A percentile compares a stretch with the other conserved stretches of the same genome.
These are phyloP conservation scores for Sarotherodon lohbergeri DNA, from an alignment of 2,113 vertebrate genomes.

Conservation along the genomic window DNA sequence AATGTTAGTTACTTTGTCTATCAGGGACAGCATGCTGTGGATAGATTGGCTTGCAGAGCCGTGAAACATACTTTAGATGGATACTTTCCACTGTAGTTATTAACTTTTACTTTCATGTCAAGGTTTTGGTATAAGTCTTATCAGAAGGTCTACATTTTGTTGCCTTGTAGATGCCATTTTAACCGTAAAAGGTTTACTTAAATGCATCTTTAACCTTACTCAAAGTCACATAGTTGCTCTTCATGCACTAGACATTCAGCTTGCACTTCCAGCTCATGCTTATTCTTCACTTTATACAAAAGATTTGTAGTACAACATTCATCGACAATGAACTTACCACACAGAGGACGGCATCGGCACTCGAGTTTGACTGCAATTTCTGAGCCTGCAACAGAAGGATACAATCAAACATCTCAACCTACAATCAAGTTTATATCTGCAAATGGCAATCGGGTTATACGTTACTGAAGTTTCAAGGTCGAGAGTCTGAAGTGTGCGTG, in stretches of 20 bases:
- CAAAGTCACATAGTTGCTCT: background rate
- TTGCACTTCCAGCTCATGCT: background rate
- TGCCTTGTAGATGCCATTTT: background rate
- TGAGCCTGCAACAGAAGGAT: conserved; percentile 57
- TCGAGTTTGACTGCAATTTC: conserved; percentile 69
- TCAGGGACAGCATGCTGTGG: background rate
- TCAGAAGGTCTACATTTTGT: background rate
- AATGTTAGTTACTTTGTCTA: background rate
- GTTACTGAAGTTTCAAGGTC: background rate
- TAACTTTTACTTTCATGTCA: background rate
- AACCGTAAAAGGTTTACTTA: rapidly evolving
- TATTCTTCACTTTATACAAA: background rate
- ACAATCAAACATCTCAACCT: background rate
- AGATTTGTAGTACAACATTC: background rate
- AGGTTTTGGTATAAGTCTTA: background rate
- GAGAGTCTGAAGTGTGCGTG: background rate
- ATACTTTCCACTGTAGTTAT: background rate
- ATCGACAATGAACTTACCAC: conserved; percentile 45
- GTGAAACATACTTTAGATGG: background rate
- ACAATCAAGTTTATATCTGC: background rate
- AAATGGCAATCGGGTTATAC: background rate
- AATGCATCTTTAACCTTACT: background rate
- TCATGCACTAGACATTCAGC: background rate
- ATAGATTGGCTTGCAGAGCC: background rate
- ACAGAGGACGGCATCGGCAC: conserved; percentile 59